A percentile compares a stretch with the other conserved stretches of the same genome.
Conservation (phyloP, 2,888 invertebrate species). For the Carabus problematicus region DNA sequence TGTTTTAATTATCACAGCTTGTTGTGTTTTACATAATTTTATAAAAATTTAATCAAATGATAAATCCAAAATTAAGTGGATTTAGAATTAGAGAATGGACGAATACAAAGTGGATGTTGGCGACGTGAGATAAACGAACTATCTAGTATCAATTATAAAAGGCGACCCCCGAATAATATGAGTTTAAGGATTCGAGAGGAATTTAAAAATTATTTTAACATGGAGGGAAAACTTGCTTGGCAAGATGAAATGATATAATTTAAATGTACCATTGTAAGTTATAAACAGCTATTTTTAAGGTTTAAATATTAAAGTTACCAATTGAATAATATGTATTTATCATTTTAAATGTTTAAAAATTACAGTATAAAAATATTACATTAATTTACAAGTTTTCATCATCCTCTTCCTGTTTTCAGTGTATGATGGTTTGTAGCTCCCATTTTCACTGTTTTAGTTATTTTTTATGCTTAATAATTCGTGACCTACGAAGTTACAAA, state of each 20-base stretch:
- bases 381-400: conserved; percentile 1
- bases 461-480: conserved; percentile 7
- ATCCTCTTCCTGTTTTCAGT: conserved; percentile 5
- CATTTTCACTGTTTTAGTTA: conserved; percentile 9
- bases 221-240: background rate
- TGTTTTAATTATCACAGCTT: conserved; percentile 4
- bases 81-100: no score
- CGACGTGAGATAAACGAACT: no score
- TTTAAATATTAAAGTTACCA: no score
- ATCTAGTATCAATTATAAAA: no score
- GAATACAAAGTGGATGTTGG: no score
- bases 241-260: conserved; percentile 8
- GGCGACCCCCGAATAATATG: conserved; percentile 4
- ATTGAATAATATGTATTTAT: no score
- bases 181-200: conserved; percentile 6
- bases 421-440: conserved; percentile 13
- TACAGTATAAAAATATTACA: no score
- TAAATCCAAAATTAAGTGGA: conserved; percentile 2
- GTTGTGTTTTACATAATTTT: conserved; percentile 12
- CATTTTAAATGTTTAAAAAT: no score
- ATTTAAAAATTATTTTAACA: conserved; percentile 13
- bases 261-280: background rate
- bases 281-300: no score
- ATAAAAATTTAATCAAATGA: conserved; percentile 13
- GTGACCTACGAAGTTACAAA: background rate